Evolutionary conservation across 2,797 vertebrate genomes (phyloP).

Genomic region (Pelodytes ibericus): DNA sequence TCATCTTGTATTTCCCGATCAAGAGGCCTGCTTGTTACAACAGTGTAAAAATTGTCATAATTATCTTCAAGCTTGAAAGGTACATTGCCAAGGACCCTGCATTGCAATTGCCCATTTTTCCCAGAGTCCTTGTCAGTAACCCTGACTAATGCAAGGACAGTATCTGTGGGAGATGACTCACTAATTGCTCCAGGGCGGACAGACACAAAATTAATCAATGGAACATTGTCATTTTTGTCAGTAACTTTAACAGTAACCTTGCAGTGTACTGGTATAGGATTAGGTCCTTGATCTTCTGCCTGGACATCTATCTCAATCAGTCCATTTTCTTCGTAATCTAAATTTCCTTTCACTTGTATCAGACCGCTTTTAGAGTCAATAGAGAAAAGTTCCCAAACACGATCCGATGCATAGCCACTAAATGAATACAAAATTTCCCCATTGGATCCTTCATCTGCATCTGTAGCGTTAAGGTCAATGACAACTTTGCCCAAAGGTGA

Average conservation of each 20-base stretch:
- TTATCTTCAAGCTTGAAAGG: slow-evolving; percentile 97
- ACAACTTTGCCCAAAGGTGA: slow-evolving; percentile 88
- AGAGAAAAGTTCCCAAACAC: slow-evolving; percentile 93
- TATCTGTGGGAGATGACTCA: slow-evolving; percentile 91
- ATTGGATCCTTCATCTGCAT: slow-evolving; percentile 94
- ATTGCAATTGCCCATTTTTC: slow-evolving; percentile 95
- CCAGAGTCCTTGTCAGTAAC: slow-evolving; percentile 96
- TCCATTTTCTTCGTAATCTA: slow-evolving; percentile 95
- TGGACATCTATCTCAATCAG: slow-evolving; percentile 96
- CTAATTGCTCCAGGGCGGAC: slow-evolving; percentile 97
- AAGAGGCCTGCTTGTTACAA: slow-evolving; percentile 91
- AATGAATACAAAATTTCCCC: slow-evolving; percentile 96
- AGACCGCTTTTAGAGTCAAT: slow-evolving; percentile 94
- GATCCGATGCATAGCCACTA: slow-evolving; percentile 91
- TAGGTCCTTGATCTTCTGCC: slow-evolving; percentile 94
- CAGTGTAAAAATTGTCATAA: slow-evolving; percentile 96
- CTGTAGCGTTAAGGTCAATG: slow-evolving; percentile 94
- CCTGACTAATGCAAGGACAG: slow-evolving; percentile 93
- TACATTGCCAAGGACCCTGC: slow-evolving; percentile 86
- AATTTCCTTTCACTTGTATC: slow-evolving; percentile 93
- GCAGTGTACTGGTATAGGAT: slow-evolving; percentile 97
- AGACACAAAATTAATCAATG: slow-evolving; percentile 93
- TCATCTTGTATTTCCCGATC: slow-evolving; percentile 94
- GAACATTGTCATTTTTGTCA: slow-evolving; percentile 96
- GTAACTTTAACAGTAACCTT: slow-evolving; percentile 95